A percentile compares a stretch with the other conserved stretches of the same genome.
These are phyloP conservation scores for Tarsius wallacei DNA, from an alignment of 2,797 vertebrate species.

Conservation along the genomic window DNA sequence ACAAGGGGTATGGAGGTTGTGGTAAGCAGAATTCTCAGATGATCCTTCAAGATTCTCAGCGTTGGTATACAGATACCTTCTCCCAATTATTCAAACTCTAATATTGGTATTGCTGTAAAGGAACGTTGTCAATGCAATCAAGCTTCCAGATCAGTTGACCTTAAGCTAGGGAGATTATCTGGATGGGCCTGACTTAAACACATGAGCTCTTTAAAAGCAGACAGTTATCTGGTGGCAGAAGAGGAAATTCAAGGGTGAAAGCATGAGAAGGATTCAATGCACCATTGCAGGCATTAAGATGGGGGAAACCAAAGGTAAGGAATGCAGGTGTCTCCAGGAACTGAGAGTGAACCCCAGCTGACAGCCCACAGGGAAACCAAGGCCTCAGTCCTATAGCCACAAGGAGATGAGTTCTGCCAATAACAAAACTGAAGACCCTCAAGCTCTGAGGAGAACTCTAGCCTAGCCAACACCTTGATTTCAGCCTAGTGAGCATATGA, in stretches of 20 bases:
- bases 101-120: not conserved
- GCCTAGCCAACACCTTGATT: not conserved
- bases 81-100: not conserved
- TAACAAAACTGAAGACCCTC: not conserved
- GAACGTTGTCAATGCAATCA: not conserved
- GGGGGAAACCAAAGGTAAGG: fast-evolving
- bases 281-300: not conserved
- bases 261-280: not conserved
- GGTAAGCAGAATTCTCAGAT: not conserved
- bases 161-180: not conserved
- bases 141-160: not conserved
- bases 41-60: not conserved
- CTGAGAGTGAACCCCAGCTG: not conserved
- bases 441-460: not conserved
- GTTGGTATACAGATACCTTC: not conserved
- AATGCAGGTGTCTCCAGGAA: not conserved
- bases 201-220: not conserved
- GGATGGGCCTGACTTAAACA: not conserved
- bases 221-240: not conserved
- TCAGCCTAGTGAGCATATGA: not conserved
- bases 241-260: not conserved
- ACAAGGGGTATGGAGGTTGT: not conserved
- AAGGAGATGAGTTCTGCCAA: not conserved
- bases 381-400: not conserved
- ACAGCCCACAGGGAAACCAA: not conserved